Percentiles rank a stretch among this genome's conserved stretches.
These are phyloP conservation scores for Catamblyrhynchus diadema DNA, from an alignment of 2,797 vertebrate genomes.

Conservation along the genomic window DNA sequence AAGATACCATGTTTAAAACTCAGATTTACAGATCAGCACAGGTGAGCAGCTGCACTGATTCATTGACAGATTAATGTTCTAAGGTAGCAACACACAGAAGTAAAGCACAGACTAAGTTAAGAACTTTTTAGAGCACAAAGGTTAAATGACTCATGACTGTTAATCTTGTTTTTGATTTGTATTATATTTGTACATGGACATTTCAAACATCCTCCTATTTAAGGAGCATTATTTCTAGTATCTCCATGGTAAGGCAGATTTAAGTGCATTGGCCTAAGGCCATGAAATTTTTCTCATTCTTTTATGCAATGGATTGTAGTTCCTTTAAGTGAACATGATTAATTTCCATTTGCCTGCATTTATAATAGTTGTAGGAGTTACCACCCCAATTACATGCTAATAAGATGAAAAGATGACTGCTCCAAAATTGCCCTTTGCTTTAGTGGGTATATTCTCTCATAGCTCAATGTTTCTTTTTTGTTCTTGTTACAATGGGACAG, in stretches of 20 bases:
- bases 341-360: neutral
- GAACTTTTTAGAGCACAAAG: neutral
- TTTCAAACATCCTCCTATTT: neutral
- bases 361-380: neutral
- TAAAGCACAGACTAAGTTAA: neutral
- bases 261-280: neutral
- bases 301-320: neutral
- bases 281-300: neutral
- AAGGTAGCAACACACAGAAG: neutral
- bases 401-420: neutral
- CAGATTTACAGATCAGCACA: neutral
- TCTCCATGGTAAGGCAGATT: neutral
- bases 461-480: neutral
- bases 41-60: neutral
- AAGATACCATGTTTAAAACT: conserved; percentile 21
- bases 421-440: neutral
- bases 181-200: rapidly evolving
- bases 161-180: neutral
- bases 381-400: neutral
- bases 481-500: conserved; percentile 67
- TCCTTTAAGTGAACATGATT: neutral
- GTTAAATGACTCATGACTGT: neutral
- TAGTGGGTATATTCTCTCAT: neutral
- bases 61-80: neutral
- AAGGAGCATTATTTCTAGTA: neutral